A percentile compares a stretch with the other conserved stretches of the same genome.
These are phyloP conservation scores for Tolmerus cingulatus DNA, from an alignment of 2,888 invertebrate species.

Conservation along the genomic window DNA sequence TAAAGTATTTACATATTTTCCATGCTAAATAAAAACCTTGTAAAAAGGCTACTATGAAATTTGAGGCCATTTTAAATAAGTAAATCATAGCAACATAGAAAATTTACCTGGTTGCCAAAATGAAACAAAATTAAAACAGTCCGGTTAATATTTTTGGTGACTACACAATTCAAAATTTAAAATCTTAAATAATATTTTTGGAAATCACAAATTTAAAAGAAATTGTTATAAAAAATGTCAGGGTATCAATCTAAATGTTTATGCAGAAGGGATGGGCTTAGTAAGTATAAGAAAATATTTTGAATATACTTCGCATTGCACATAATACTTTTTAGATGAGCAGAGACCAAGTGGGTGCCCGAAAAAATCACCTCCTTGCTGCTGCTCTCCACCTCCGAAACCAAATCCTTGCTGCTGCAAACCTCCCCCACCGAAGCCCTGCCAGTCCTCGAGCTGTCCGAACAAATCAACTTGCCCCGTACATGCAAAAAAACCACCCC, in stretches of 20 bases:
- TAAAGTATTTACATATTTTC: too few relatives aligned
- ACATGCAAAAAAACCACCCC: too few relatives aligned
- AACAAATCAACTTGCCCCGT: too few relatives aligned
- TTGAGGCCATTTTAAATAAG: too few relatives aligned
- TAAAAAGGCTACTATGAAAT: too few relatives aligned
- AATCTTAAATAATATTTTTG: background rate
- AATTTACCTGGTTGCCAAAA: background rate
- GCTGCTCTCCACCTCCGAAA: background rate
- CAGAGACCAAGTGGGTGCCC: background rate
- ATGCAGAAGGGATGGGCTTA: conserved; percentile 67
- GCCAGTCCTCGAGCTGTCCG: too few relatives aligned
- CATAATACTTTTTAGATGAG: background rate
- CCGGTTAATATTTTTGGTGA: background rate
- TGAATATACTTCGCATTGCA: background rate
- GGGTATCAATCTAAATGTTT: conserved; percentile 58
- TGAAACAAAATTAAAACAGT: background rate
- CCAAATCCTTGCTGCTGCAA: background rate
- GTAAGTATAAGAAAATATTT: background rate
- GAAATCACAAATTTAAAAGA: background rate
- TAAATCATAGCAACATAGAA: background rate
- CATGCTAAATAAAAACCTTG: too few relatives aligned
- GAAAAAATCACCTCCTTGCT: background rate
- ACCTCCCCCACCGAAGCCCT: too few relatives aligned
- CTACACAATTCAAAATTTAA: background rate
- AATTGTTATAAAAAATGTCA: background rate